A percentile compares a stretch with the other conserved stretches of the same genome.
These are phyloP conservation scores for Oreochromis mossambicus DNA, from an alignment of 2,797 vertebrate species.

Conservation along the genomic window DNA sequence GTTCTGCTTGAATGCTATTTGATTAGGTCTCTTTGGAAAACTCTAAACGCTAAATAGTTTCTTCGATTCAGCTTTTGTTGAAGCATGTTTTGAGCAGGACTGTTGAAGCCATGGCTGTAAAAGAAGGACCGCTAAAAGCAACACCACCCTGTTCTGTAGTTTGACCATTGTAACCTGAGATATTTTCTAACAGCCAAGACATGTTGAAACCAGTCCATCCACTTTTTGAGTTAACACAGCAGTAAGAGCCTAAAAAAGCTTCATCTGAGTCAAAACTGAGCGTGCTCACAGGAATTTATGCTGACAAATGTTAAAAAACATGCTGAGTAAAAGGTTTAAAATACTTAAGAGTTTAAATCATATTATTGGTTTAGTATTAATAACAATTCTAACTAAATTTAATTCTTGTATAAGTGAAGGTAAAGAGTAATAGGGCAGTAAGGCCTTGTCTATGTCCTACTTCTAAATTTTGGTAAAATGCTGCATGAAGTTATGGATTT, in stretches of 20 bases:
- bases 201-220: conserved; percentile 18
- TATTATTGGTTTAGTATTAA: background rate
- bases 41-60: background rate
- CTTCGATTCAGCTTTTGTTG: background rate
- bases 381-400: background rate
- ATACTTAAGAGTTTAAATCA: background rate
- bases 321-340: background rate
- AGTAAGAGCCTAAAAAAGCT: background rate
- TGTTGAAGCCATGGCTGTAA: background rate
- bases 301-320: background rate
- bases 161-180: conserved; percentile 31
- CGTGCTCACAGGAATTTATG: background rate
- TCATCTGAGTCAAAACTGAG: background rate
- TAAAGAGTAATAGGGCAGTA: background rate
- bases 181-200: conserved; percentile 2
- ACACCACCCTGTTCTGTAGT: background rate
- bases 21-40: background rate
- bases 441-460: background rate
- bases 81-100: background rate
- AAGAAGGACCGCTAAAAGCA: background rate
- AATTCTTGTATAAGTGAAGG: background rate
- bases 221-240: conserved; percentile 11
- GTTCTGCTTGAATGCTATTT: background rate
- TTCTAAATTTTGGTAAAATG: background rate
- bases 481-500: background rate